Evolutionary conservation across 2,113 vertebrate genomes (phyloP).

Genomic region (Melospiza melodia): DNA sequence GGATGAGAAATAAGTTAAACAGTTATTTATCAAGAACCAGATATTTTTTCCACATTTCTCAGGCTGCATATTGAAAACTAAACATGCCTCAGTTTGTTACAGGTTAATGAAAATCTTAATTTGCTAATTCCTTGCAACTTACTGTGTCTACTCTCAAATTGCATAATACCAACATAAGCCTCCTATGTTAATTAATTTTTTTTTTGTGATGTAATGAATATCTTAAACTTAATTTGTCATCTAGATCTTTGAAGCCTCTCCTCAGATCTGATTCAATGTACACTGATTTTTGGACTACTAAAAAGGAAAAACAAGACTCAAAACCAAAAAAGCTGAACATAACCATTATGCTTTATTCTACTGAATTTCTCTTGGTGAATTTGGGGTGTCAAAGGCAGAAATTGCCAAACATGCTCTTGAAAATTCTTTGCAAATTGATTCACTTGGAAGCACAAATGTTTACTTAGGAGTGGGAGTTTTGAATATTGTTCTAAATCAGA

Average conservation of each 20-base stretch:
- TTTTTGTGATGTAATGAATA: background rate
- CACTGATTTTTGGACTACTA: background rate
- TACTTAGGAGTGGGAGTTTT: background rate
- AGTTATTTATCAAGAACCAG: background rate
- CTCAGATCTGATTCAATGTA: background rate
- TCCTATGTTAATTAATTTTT: background rate
- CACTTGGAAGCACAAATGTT: background rate
- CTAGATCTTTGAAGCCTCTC: background rate
- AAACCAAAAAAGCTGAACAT: background rate
- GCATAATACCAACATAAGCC: rapidly evolving
- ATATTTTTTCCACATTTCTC: background rate
- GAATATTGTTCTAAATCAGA: background rate
- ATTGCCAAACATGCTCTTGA: background rate
- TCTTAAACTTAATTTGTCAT: background rate
- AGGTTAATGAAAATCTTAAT: background rate
- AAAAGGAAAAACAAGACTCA: too few relatives aligned
- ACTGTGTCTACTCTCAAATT: background rate
- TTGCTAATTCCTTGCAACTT: background rate
- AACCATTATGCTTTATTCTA: background rate
- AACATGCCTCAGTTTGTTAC: background rate
- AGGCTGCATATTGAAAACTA: background rate
- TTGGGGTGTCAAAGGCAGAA: background rate
- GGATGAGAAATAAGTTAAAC: background rate
- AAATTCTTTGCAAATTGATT: background rate
- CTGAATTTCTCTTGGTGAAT: background rate